Conservation (phyloP, 2,113 vertebrate species). For the Triplophysa dalaica region DNA sequence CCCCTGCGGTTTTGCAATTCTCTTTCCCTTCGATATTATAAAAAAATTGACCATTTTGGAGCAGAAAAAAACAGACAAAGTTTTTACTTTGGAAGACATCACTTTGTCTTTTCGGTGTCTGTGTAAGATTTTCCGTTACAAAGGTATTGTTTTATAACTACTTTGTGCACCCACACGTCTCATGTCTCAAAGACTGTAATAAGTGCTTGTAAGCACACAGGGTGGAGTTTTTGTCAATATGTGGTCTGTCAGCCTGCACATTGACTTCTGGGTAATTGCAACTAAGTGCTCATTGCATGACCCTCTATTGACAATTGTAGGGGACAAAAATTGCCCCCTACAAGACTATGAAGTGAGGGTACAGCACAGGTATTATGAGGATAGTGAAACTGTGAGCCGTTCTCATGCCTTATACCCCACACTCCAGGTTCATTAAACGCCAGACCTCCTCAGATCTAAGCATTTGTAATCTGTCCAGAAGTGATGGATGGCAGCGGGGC, state of each 20-base stretch:
- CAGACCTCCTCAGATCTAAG: constrained; percentile 47
- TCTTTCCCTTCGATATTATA: neutral
- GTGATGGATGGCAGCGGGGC: constrained; percentile 67
- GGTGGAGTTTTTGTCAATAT: constrained; percentile 53
- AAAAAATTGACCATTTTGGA: neutral
- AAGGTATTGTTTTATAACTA: neutral
- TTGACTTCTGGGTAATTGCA: constrained; percentile 57
- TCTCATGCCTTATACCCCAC: neutral
- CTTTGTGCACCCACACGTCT: constrained; percentile 1
- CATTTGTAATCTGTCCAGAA: constrained; percentile 66
- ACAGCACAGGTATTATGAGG: neutral
- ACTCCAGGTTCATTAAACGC: constrained; percentile 14
- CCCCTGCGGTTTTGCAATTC: neutral
- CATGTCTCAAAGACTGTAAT: constrained; percentile 30
- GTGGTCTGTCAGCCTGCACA: constrained; percentile 53
- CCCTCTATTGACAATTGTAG: neutral
- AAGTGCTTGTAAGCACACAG: constrained; percentile 9
- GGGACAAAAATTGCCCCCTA: neutral
- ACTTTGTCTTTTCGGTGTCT: too few relatives aligned
- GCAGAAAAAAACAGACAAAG: neutral
- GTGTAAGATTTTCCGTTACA: too few relatives aligned
- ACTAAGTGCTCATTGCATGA: constrained; percentile 53
- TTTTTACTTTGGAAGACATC: neutral
- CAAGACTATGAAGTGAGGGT: neutral
- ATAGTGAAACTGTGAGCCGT: neutral